Conservation (phyloP, 2,113 vertebrate genomes). For the Tichodroma muraria region DNA sequence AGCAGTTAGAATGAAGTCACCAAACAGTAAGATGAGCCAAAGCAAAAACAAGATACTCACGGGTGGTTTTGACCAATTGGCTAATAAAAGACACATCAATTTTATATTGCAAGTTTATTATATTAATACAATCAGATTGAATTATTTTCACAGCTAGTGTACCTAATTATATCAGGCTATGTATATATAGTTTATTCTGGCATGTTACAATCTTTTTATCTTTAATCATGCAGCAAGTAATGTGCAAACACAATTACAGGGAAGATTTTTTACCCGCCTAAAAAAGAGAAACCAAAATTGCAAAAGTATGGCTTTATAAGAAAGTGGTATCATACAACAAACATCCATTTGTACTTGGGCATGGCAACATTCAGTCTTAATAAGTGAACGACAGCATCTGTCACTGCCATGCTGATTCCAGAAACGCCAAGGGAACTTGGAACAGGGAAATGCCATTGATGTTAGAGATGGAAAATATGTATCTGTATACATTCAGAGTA, state of each 20-base stretch:
- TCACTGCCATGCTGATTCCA: neutral
- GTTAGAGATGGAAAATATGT: neutral
- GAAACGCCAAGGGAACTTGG: neutral
- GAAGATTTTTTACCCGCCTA: neutral
- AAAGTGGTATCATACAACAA: neutral
- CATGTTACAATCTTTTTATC: neutral
- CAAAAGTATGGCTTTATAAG: slow-evolving; percentile 45
- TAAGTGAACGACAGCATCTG: neutral
- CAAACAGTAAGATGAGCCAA: neutral
- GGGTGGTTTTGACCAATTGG: neutral
- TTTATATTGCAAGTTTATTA: slow-evolving; percentile 53
- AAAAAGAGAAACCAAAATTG: slow-evolving; percentile 22
- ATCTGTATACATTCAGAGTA: neutral
- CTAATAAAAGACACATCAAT: neutral
- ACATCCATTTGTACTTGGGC: neutral
- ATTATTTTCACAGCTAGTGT: neutral
- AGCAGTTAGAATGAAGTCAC: neutral
- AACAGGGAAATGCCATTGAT: neutral
- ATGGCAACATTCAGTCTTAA: neutral
- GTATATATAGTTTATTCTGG: neutral
- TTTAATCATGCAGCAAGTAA: neutral
- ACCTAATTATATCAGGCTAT: neutral
- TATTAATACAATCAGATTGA: neutral
- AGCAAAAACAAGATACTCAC: neutral
- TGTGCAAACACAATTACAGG: neutral